phyloP scores from a whole-genome alignment of 2,888 invertebrate species.

The Calliopum simillimum region DNA sequence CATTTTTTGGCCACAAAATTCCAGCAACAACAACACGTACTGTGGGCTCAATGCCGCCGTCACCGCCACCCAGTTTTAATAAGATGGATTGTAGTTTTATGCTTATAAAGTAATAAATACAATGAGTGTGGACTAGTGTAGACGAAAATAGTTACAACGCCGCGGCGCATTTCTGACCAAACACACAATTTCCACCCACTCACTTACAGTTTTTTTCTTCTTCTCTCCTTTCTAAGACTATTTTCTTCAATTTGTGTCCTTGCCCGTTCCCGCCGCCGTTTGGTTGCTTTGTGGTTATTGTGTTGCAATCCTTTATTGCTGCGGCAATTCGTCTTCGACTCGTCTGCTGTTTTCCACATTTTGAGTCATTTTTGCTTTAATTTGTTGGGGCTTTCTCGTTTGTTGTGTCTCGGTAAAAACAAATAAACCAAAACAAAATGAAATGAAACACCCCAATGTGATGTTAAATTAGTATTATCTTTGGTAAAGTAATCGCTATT shows the following conservation, averaged over 20 bases:
- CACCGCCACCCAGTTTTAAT: background rate
- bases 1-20: background rate
- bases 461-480: too few species aligned
- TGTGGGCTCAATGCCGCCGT: background rate
- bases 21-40: slow-evolving; percentile 17
- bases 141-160: slow-evolving; percentile 29
- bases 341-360: slow-evolving; percentile 33
- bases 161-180: background rate
- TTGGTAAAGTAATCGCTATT: too few species aligned
- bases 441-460: too few species aligned
- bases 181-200: slow-evolving; percentile 1
- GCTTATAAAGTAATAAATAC: slow-evolving; percentile 63
- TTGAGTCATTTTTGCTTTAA: slow-evolving; percentile 37
- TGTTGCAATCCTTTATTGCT: slow-evolving; percentile 22
- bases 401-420: too few species aligned
- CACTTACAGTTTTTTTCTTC: background rate
- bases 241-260: background rate
- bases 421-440: too few species aligned
- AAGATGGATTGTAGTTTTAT: slow-evolving; percentile 52
- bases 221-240: background rate
- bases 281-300: slow-evolving; percentile 7
- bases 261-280: background rate
- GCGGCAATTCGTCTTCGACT: slow-evolving; percentile 35
- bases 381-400: slow-evolving; percentile 33
- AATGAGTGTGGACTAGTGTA: slow-evolving; percentile 42